phyloP scores from a whole-genome alignment of 1,140 invertebrate genomes.

The Acromyrmex charruanus region DNA sequence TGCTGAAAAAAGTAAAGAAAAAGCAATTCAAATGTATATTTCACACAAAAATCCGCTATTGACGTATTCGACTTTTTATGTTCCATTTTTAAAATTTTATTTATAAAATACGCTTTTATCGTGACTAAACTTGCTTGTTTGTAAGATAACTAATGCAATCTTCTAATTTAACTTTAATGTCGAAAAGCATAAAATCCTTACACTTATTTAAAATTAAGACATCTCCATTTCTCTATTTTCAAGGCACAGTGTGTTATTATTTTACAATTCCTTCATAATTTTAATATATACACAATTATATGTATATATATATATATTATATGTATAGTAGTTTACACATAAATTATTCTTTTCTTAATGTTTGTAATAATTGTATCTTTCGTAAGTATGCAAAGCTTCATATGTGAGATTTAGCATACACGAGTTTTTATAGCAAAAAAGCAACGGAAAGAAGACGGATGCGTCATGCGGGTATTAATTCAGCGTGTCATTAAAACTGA shows the following conservation, averaged over 20 bases:
- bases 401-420: conserved; percentile 43
- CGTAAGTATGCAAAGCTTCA: not conserved
- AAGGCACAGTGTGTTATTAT: not conserved
- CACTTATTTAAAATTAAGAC: not conserved
- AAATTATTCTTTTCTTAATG: conserved; percentile 8
- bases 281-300: not conserved
- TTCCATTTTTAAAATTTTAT: no score
- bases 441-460: conserved; percentile 26
- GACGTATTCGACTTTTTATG: not conserved
- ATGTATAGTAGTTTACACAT: not conserved
- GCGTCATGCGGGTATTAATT: conserved; percentile 66
- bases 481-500: conserved; percentile 67
- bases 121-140: not conserved
- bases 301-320: not conserved
- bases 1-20: not conserved
- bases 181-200: not conserved
- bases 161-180: not conserved
- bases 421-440: conserved; percentile 31
- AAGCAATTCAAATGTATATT: not conserved
- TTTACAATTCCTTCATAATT: not conserved
- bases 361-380: conserved; percentile 24
- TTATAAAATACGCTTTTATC: not conserved
- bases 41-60: not conserved
- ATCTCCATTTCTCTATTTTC: not conserved
- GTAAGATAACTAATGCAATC: not conserved